These are phyloP conservation scores for Aurelia sp. DNA, from an alignment of 30 jellyfish, hydroid and myxozoan species.

Conservation along the genomic window DNA sequence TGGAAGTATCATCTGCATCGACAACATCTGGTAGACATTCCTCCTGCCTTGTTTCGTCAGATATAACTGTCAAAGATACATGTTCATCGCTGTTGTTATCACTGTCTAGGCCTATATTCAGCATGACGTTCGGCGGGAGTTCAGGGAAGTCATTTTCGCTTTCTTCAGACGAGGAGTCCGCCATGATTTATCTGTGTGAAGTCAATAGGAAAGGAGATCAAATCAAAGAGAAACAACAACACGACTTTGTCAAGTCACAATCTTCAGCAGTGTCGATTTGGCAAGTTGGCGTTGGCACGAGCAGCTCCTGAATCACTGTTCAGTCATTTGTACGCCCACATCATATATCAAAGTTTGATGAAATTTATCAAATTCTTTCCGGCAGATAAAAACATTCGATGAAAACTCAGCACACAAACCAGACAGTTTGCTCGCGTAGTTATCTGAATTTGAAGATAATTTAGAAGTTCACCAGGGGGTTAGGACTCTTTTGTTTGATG, in stretches of 20 bases:
- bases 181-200: constrained; percentile 7
- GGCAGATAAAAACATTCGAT: constrained; percentile 24
- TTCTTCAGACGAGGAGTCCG: constrained; percentile 10
- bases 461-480: constrained; percentile 49
- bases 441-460: constrained; percentile 41
- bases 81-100: background rate
- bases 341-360: too few species aligned
- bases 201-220: too few species aligned
- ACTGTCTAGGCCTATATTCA: constrained; percentile 23
- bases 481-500: constrained; percentile 27
- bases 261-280: too few species aligned
- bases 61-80: background rate
- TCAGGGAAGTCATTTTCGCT: constrained; percentile 56
- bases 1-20: constrained; percentile 1
- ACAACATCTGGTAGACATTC: constrained; percentile 18
- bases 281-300: too few species aligned
- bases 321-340: too few species aligned
- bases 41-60: constrained; percentile 27
- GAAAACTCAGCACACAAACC: constrained; percentile 45
- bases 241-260: too few species aligned
- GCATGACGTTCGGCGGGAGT: constrained; percentile 59
- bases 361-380: constrained; percentile 23
- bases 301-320: too few species aligned
- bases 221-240: too few species aligned
- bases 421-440: constrained; percentile 25